These are phyloP conservation scores for Ditylenchus weischeri DNA, from an alignment of 2,888 invertebrate species.

Conservation along the genomic window DNA sequence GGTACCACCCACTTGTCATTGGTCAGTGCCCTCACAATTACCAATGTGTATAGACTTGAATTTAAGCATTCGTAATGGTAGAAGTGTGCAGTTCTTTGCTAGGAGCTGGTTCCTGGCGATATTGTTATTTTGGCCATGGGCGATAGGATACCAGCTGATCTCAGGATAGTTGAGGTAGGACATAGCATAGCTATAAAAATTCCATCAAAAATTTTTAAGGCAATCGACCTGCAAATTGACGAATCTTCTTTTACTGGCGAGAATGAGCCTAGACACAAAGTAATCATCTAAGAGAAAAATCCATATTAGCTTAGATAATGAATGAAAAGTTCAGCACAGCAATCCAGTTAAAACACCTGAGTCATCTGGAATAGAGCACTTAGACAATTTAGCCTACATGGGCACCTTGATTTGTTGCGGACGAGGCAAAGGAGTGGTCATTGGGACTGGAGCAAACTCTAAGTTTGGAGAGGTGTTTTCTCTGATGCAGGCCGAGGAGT, in stretches of 20 bases:
- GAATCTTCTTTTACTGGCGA: slow-evolving; percentile 99
- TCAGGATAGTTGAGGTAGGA: slow-evolving; percentile 77
- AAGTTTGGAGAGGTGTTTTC: slow-evolving; percentile 98
- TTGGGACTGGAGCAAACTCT: slow-evolving; percentile 90
- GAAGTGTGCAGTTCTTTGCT: slow-evolving; percentile 70
- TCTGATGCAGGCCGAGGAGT: slow-evolving; percentile 98
- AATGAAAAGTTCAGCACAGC: not conserved
- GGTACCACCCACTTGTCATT: slow-evolving; percentile 81
- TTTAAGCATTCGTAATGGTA: slow-evolving; percentile 52
- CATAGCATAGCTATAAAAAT: not conserved
- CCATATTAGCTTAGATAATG: too few species aligned
- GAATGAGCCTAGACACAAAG: slow-evolving; percentile 78
- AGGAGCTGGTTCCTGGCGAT: slow-evolving; percentile 95
- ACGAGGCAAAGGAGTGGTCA: slow-evolving; percentile 93
- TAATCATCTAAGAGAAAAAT: too few species aligned
- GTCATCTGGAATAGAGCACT: slow-evolving; percentile 44
- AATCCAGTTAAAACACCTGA: slow-evolving; percentile 14
- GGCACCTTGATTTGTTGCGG: slow-evolving; percentile 94
- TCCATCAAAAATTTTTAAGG: slow-evolving; percentile 59
- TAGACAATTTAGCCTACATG: slow-evolving; percentile 86
- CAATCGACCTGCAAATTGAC: slow-evolving; percentile 86
- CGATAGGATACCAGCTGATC: slow-evolving; percentile 92
- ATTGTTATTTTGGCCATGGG: slow-evolving; percentile 87
- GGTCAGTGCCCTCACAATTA: slow-evolving; percentile 31
- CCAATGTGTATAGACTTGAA: too few species aligned